phyloP scores from a whole-genome alignment of 2,888 invertebrate species.

The Drosophila lutescens region DNA sequence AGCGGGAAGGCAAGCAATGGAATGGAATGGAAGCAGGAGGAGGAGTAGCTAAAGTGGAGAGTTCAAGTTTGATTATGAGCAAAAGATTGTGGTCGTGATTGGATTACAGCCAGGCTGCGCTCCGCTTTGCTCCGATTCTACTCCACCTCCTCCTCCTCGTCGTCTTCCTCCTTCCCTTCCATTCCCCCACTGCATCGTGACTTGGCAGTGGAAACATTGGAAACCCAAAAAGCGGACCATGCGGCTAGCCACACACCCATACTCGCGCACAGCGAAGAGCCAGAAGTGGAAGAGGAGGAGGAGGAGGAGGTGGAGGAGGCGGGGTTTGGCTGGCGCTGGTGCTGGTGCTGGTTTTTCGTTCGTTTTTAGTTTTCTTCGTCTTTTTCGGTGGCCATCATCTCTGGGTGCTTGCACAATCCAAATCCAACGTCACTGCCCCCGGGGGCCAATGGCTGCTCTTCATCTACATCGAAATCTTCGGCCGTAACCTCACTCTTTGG shows the following conservation, averaged over 20 bases:
- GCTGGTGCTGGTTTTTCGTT: constrained; percentile 23
- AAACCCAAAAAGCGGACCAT: constrained; percentile 39
- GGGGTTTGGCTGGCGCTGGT: constrained; percentile 12
- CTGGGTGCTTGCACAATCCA: constrained; percentile 64
- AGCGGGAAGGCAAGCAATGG: constrained; percentile 4
- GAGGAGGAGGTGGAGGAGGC: constrained; percentile 14
- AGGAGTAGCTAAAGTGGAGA: constrained; percentile 27
- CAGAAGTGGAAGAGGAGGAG: background rate
- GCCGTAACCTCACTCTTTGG: constrained; percentile 67
- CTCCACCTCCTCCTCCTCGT: constrained; percentile 2
- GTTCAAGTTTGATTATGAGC: constrained; percentile 34
- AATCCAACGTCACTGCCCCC: constrained; percentile 50
- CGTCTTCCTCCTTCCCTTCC: constrained; percentile 1
- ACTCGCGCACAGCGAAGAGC: constrained; percentile 10
- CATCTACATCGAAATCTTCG: constrained; percentile 12
- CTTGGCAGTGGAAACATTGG: constrained; percentile 59
- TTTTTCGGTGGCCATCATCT: constrained; percentile 47
- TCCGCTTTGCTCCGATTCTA: constrained; percentile 9
- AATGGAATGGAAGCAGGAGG: background rate
- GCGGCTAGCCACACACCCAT: constrained; percentile 31
- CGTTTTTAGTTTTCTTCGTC: background rate
- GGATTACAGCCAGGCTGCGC: constrained; percentile 48
- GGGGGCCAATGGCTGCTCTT: constrained; percentile 45
- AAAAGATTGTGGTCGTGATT: constrained; percentile 43
- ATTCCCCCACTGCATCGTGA: constrained; percentile 59